Percentiles rank a stretch among this genome's conserved stretches.
Conservation (phyloP, 2,113 vertebrate genomes). For the Anoura caudifer region DNA sequence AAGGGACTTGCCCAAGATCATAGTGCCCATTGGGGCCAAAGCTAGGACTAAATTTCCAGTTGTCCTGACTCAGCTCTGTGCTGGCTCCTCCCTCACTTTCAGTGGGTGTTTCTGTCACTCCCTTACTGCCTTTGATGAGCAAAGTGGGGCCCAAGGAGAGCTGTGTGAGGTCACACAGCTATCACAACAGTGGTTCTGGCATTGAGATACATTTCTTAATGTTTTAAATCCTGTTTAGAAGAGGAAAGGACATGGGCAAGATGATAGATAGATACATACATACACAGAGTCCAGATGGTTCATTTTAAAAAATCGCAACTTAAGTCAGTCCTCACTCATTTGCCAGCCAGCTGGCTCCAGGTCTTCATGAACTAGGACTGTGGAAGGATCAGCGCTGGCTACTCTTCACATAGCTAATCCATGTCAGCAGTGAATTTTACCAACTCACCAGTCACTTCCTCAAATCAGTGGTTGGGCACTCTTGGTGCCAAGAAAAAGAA, state of each 20-base stretch:
- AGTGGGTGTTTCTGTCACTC: neutral
- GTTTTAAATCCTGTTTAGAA: neutral
- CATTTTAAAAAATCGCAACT: neutral
- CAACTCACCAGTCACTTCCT: conserved; percentile 65
- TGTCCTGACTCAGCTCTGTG: neutral
- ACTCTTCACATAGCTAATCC: conserved; percentile 8
- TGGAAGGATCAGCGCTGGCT: neutral
- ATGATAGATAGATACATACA: neutral
- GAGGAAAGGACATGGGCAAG: neutral
- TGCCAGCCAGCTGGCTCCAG: neutral
- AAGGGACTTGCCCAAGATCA: conserved; percentile 20
- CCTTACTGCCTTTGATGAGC: neutral
- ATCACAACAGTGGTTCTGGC: neutral
- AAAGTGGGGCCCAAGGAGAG: neutral
- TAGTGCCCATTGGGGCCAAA: neutral
- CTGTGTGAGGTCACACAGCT: neutral
- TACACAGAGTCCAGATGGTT: neutral
- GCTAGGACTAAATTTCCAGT: neutral
- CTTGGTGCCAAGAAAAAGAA: conserved; percentile 28
- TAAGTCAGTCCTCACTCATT: neutral
- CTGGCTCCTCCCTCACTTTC: neutral
- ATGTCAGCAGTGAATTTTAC: conserved; percentile 50
- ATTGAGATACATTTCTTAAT: neutral
- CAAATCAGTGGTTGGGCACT: conserved; percentile 35
- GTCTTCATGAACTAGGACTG: neutral